Evolutionary conservation across 2,888 invertebrate species (phyloP), one percentile per base, ranked within the genome.

Genomic region (Plagiodera versicolora): DNA sequence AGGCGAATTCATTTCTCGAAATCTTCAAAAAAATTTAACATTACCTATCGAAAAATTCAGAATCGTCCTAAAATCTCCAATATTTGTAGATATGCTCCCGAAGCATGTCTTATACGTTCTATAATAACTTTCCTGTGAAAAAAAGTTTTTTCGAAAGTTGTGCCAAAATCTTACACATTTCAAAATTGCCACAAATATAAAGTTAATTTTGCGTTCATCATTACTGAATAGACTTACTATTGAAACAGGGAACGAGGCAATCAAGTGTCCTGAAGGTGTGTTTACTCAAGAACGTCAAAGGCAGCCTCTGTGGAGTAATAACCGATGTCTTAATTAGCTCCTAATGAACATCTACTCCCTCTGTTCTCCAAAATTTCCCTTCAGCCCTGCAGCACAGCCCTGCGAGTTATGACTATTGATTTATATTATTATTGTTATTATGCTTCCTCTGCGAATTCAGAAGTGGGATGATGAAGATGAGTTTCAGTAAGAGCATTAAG

Each of bases 301-400:
- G 68, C 66, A 67, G 72, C 71, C 74, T 72, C 74, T 65, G 71
- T 61, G 73, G 74, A 69, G 69, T 68, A 73, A 74, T 75, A 75
- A 74, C 74, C 72, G 69, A 71, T 70, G 68, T 75, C 74, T 74
- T 75, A 74, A 75, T 75, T 75, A 75, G 70, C 73, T 70, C 70
- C 71, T 75, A 74, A 75, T 74, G 74, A 75, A 75, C 73, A 74
- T 72, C 74, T 61, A 47, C 55, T 51, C 70, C 70, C 65, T 64
- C 46, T 56, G 19, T 49, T 60, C 60, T 64, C 61, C 39, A 46
- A 48, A 61, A 35, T 47, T 60, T 57, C 39, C 46, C 46, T 19
- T n/a, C 47, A 20, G 18, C 47, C 48, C 35, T 58, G 39, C n/a
- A 52, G 51, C 49, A 51, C 20, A 52, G 45, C 32, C 53, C 54